Conservation (phyloP, 2,888 invertebrate species). For the Nomada goodeniana region DNA sequence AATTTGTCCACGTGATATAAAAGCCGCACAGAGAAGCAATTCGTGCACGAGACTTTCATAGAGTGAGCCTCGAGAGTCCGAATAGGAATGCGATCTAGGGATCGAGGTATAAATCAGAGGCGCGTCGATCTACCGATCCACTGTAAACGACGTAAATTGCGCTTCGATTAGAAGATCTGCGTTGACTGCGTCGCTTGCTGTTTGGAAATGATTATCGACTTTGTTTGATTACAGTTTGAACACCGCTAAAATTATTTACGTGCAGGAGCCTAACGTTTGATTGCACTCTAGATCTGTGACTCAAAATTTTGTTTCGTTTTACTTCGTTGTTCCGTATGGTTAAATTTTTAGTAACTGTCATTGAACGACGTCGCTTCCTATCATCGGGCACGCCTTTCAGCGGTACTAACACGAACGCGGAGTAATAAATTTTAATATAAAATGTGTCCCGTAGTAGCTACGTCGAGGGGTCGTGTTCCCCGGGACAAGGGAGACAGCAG, state of each 20-base stretch:
- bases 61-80: slow-evolving; percentile 46
- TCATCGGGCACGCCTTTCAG: neutral
- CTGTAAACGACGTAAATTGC: slow-evolving; percentile 69
- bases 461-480: too few species aligned
- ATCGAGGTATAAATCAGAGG: slow-evolving; percentile 59
- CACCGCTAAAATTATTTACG: too few species aligned
- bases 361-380: neutral
- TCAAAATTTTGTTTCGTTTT: too few species aligned
- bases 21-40: slow-evolving; percentile 60
- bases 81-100: slow-evolving; percentile 39
- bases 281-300: too few species aligned
- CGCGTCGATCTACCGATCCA: slow-evolving; percentile 54
- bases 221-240: neutral
- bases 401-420: too few species aligned
- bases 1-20: slow-evolving; percentile 68
- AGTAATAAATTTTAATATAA: too few species aligned
- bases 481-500: too few species aligned
- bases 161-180: slow-evolving; percentile 2
- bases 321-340: too few species aligned
- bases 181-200: slow-evolving; percentile 7
- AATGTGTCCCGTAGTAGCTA: too few species aligned
- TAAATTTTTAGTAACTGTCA: neutral
- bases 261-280: too few species aligned
- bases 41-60: slow-evolving; percentile 74
- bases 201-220: neutral